Conservation (phyloP, 2,888 invertebrate genomes). For the Hydroisotoma schaefferi region DNA sequence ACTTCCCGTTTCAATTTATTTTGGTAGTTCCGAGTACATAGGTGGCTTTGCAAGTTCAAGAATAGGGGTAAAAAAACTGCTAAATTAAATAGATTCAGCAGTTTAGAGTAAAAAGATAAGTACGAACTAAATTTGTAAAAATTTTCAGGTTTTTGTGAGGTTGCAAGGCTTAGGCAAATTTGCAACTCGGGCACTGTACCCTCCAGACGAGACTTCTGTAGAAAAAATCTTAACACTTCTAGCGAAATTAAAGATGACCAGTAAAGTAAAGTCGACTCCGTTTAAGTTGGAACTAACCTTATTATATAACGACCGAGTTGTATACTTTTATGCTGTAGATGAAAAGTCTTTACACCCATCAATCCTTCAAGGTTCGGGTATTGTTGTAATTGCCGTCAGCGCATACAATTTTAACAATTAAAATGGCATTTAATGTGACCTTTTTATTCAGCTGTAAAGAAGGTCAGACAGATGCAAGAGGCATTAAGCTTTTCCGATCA, state of each 20-base stretch:
- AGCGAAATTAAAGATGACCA: conserved; percentile 34
- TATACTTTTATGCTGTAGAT: conserved; percentile 40
- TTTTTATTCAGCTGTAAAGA: neutral
- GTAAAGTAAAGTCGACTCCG: conserved; percentile 11
- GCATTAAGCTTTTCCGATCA: neutral
- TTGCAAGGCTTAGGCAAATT: conserved; percentile 45
- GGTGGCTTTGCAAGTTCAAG: conserved; percentile 40
- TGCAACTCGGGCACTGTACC: too few species aligned
- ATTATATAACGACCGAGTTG: conserved; percentile 32
- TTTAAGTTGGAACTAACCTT: conserved; percentile 39
- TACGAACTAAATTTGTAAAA: neutral
- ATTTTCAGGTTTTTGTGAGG: conserved; percentile 41
- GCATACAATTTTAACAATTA: neutral
- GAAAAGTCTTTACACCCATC: conserved; percentile 28
- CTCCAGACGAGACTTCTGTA: conserved; percentile 26
- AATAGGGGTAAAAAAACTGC: conserved; percentile 38
- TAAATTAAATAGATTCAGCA: too few species aligned
- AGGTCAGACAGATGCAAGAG: neutral
- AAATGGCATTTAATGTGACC: neutral
- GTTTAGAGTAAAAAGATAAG: too few species aligned
- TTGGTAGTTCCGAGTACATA: conserved; percentile 34
- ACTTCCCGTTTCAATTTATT: conserved; percentile 41
- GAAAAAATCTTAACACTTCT: conserved; percentile 41
- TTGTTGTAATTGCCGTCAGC: too few species aligned
- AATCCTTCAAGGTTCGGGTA: too few species aligned